Conservation (phyloP, 2,888 invertebrate species). For the Vesta saturnalis region DNA sequence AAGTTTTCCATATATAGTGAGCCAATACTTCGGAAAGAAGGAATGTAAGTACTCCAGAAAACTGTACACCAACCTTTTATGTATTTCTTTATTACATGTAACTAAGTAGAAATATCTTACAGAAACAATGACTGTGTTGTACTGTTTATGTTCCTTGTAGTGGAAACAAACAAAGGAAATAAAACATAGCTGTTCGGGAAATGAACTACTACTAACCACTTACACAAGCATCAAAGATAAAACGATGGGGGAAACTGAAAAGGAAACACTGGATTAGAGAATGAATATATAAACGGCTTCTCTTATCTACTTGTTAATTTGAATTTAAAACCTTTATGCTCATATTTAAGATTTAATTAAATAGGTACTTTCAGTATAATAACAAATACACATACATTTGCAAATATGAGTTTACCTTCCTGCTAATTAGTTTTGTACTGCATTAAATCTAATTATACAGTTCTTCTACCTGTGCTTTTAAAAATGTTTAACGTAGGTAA, state of each 20-base stretch:
- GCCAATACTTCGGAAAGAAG: no score
- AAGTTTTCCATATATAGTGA: no score
- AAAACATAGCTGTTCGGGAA: not conserved
- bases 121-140: not conserved
- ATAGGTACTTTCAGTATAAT: no score
- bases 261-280: not conserved
- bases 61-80: no score
- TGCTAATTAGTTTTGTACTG: not conserved
- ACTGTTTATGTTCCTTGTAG: not conserved
- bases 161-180: conserved; percentile 9
- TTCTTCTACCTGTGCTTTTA: no score
- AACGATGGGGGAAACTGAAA: conserved; percentile 5
- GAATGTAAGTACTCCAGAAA: no score
- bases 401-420: no score
- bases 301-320: not conserved
- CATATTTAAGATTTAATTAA: not conserved
- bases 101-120: not conserved
- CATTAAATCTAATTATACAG: not conserved
- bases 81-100: not conserved
- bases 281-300: conserved; percentile 3
- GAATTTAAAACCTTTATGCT: not conserved
- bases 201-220: conserved; percentile 7
- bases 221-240: conserved; percentile 9
- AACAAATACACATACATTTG: no score
- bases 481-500: no score